Conservation (phyloP, 2,797 vertebrate species). For the Semotilus atromaculatus region DNA sequence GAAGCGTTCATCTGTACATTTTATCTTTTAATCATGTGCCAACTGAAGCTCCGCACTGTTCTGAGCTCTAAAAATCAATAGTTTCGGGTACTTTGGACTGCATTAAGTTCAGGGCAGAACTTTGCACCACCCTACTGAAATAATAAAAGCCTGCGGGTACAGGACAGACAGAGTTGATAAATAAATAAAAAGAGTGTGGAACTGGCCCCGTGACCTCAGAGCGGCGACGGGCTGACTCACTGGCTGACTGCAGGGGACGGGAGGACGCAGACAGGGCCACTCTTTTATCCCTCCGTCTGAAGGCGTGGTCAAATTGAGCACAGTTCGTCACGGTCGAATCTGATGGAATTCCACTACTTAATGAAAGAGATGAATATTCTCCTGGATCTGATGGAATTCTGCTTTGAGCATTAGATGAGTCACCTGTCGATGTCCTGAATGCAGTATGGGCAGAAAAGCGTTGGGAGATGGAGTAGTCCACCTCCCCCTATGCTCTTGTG, state of each 20-base stretch:
- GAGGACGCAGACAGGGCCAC: not conserved
- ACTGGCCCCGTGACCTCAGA: constrained; percentile 57
- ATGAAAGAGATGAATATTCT: not conserved
- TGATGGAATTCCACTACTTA: constrained; percentile 4
- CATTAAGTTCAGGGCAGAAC: constrained; percentile 13
- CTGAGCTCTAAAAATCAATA: constrained; percentile 8
- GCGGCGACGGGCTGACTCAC: constrained; percentile 53
- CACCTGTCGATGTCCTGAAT: not conserved
- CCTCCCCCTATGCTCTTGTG: not conserved
- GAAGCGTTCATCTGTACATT: not conserved
- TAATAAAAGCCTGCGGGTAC: constrained; percentile 29
- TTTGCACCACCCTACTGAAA: constrained; percentile 33
- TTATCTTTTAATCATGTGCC: not conserved
- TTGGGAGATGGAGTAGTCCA: not conserved
- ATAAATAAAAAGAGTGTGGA: constrained; percentile 60
- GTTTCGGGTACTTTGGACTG: constrained; percentile 14
- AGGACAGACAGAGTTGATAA: constrained; percentile 52
- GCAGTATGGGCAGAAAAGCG: not conserved
- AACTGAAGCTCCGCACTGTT: not conserved
- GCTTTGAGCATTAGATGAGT: not conserved
- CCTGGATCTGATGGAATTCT: not conserved
- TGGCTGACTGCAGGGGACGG: constrained; percentile 16
- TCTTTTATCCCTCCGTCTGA: constrained; percentile 14
- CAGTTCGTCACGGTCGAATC: not conserved
- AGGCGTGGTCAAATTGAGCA: not conserved